Base-by-base conservation (phyloP, 2,888 invertebrate genomes). In the Macrosiphum euphorbiae region DNA sequence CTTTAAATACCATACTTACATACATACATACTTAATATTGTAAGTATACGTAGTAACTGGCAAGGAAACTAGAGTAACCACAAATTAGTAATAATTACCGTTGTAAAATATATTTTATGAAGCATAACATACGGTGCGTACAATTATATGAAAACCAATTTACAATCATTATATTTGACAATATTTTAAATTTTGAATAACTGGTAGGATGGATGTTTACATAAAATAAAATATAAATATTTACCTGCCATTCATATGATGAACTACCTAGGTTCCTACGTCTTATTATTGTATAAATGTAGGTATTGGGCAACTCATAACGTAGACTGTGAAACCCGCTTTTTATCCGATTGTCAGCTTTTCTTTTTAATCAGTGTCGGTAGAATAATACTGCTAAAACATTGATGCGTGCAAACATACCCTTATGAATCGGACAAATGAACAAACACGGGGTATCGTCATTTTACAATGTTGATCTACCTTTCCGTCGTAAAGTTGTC, bases 401-500 rank as follows among this genome's bases (percentile, higher is more conserved):
- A 88, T 52, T 88, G 52, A 87, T 87, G n/a, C n/a, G 35, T 88
- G 52, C 52, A 50, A 88, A 52, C 28, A 58, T 4, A 35, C 90
- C 24, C 47, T 90, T 67, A 47, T n/a, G 24, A 44, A 47, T 67
- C 24, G 35, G 90, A 90, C 35, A 67, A 90, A 90, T 47, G 67
- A n/a, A 90, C 90, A 67, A 90, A 90, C 50, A 58, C 58, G 35
- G 61, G 47, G 90, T 67, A 41, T 41, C 50, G 78, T 78, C 50
- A 50, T 84, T 90, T 90, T 78, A 90, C 52, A 84, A 90, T 90
- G 78, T 90, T 52, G 50, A 78, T 84, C 26, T 78, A 84, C 50
- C 90, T 90, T 78, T 67, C 35, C 78, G 78, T 90, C 78, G 78
- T 90, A 90, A 90, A 90, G 41, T 90, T 78, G 78, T 90, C 90